Percentiles rank a stretch among this genome's conserved stretches.
Conservation (phyloP, 1,140 invertebrate genomes). For the Campoletis sonorensis region DNA sequence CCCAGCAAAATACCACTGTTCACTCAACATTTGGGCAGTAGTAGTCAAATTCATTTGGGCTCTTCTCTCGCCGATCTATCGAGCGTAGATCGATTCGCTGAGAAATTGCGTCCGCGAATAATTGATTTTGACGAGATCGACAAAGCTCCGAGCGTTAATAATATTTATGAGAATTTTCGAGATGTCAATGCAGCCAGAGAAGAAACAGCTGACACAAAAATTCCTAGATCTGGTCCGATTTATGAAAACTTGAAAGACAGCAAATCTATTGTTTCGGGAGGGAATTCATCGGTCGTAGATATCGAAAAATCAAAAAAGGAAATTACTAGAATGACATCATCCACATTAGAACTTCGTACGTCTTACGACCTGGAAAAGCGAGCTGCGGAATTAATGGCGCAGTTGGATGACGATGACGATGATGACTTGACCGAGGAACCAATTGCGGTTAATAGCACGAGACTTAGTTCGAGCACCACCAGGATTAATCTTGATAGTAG, state of each 20-base stretch:
- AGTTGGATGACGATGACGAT: conserved; percentile 67
- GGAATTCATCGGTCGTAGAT: not conserved
- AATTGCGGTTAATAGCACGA: conserved; percentile 37
- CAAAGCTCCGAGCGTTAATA: conserved; percentile 10
- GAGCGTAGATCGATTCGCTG: conserved; percentile 66
- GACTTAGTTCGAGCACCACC: conserved; percentile 33
- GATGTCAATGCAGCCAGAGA: conserved; percentile 49
- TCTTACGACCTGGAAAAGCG: conserved; percentile 66
- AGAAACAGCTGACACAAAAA: conserved; percentile 12
- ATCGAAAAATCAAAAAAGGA: conserved; percentile 43
- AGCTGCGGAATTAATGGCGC: conserved; percentile 67
- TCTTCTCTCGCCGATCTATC: conserved; percentile 73
- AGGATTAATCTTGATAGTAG: conserved; percentile 35
- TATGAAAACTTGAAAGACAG: conserved; percentile 61
- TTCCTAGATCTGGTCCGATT: conserved; percentile 52
- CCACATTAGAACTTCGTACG: conserved; percentile 38
- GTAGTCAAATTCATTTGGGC: conserved; percentile 53
- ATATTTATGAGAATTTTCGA: conserved; percentile 70
- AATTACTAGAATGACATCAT: conserved; percentile 35
- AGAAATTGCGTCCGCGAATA: conserved; percentile 54
- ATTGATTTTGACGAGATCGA: conserved; percentile 63
- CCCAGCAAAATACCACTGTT: conserved; percentile 72
- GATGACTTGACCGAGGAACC: conserved; percentile 14
- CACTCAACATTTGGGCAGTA: conserved; percentile 53
- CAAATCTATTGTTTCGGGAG: conserved; percentile 19